A percentile compares a stretch with the other conserved stretches of the same genome.
These are phyloP conservation scores for Drosophila limbata DNA, from an alignment of 2,888 invertebrate genomes.

Conservation along the genomic window DNA sequence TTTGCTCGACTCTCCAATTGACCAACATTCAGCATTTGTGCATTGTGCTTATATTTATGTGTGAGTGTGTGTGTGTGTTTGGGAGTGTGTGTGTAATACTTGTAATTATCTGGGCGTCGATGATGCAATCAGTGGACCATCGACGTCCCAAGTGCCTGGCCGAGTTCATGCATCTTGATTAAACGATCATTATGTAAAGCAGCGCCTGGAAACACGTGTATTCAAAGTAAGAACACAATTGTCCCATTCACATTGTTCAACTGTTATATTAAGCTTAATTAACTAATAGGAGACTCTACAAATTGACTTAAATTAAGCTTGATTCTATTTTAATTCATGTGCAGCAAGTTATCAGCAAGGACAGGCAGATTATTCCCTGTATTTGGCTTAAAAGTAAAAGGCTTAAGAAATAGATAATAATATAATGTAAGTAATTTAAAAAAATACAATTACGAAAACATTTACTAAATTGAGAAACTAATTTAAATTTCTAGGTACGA, in stretches of 20 bases:
- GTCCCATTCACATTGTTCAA: conserved; percentile 16
- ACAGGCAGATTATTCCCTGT: neutral
- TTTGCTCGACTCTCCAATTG: conserved; percentile 13
- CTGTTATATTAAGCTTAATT: neutral
- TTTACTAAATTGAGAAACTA: too few relatives aligned
- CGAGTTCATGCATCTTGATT: conserved; percentile 43
- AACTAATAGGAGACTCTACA: conserved; percentile 1
- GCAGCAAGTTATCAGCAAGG: neutral
- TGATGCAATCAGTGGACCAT: conserved; percentile 32
- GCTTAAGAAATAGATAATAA: too few relatives aligned
- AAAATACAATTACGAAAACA: too few relatives aligned
- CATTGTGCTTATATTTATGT: neutral
- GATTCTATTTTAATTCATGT: neutral
- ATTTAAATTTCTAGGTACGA: neutral
- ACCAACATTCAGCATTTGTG: neutral
- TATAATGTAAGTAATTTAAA: too few relatives aligned
- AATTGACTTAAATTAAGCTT: neutral
- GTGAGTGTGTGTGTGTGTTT: conserved; percentile 14
- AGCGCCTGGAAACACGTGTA: conserved; percentile 23
- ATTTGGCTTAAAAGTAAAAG: neutral
- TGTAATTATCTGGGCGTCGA: conserved; percentile 53
- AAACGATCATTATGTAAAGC: conserved; percentile 45
- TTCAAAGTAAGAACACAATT: conserved; percentile 4
- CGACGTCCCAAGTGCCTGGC: conserved; percentile 29
- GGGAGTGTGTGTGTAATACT: conserved; percentile 34